Percentiles rank a stretch among this genome's conserved stretches.
phyloP scores from a whole-genome alignment of 2,888 invertebrate genomes.

The Rhingia rostrata region DNA sequence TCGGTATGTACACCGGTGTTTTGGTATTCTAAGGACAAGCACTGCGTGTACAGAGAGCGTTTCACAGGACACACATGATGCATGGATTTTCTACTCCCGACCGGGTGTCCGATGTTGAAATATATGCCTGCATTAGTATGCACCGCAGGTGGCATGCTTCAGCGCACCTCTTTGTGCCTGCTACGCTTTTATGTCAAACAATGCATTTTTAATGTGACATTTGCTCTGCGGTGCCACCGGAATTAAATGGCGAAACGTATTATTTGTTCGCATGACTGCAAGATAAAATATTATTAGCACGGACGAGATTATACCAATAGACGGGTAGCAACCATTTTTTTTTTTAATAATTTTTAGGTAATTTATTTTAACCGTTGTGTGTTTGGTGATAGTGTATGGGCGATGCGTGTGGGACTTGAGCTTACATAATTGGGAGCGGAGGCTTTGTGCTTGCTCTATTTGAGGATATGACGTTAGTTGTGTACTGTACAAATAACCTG shows the following conservation, averaged over 20 bases:
- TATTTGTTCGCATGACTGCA: conserved; percentile 70
- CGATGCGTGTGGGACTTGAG: neutral
- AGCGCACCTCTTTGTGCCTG: conserved; percentile 67
- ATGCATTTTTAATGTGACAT: conserved; percentile 73
- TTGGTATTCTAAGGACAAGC: conserved; percentile 15
- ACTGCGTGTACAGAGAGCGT: conserved; percentile 62
- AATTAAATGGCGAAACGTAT: conserved; percentile 73
- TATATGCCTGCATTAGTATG: conserved; percentile 73
- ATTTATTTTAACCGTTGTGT: conserved; percentile 60
- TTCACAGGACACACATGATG: conserved; percentile 47
- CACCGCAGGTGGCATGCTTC: conserved; percentile 70
- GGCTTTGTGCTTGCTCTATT: conserved; percentile 5
- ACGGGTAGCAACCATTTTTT: neutral
- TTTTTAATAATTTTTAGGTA: conserved; percentile 49
- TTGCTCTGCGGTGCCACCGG: conserved; percentile 60
- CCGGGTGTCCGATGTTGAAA: conserved; percentile 64
- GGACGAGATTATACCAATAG: conserved; percentile 1
- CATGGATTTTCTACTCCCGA: conserved; percentile 58
- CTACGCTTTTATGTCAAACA: conserved; percentile 70
- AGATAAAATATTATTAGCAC: conserved; percentile 71
- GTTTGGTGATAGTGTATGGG: conserved; percentile 30
- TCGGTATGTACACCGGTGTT: neutral
- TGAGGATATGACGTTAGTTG: conserved; percentile 1
- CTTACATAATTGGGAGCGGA: conserved; percentile 37
- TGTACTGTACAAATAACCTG: conserved; percentile 9